A percentile compares a stretch with the other conserved stretches of the same genome.
phyloP scores from a whole-genome alignment of 92 coral and sea anemone species.

The Porites lobata region DNA sequence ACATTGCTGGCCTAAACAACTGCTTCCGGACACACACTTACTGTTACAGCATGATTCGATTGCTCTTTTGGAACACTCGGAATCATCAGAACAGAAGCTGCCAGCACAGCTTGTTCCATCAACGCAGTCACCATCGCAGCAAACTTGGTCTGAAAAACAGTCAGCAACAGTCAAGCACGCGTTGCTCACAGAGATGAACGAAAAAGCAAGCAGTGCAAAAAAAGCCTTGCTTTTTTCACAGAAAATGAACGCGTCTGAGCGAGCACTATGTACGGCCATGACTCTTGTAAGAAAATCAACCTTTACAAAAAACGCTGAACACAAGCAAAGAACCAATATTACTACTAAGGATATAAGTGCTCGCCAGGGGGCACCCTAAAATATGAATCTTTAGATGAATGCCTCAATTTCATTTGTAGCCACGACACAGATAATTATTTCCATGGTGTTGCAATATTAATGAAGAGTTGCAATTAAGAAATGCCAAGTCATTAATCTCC shows the following conservation, averaged over 20 bases:
- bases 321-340: too few species aligned
- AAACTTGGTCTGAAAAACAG: not conserved
- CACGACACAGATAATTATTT: too few species aligned
- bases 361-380: too few species aligned
- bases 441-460: too few species aligned
- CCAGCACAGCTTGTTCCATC: constrained; percentile 5
- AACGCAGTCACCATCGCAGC: not conserved
- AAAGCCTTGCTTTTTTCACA: not conserved
- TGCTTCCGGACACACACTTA: too few species aligned
- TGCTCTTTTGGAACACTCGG: not conserved
- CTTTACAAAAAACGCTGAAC: too few species aligned
- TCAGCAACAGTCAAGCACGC: not conserved
- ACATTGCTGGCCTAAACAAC: too few species aligned
- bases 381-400: too few species aligned
- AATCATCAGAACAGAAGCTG: not conserved
- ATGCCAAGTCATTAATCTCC: too few species aligned
- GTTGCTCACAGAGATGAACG: not conserved
- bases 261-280: constrained; percentile 3
- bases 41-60: not conserved
- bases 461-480: too few species aligned
- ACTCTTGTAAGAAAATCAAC: not conserved
- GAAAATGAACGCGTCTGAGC: not conserved
- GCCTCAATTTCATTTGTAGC: too few species aligned
- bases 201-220: not conserved
- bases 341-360: too few species aligned